phyloP scores from a whole-genome alignment of 2,113 vertebrate genomes.

The Xerus inauris region DNA sequence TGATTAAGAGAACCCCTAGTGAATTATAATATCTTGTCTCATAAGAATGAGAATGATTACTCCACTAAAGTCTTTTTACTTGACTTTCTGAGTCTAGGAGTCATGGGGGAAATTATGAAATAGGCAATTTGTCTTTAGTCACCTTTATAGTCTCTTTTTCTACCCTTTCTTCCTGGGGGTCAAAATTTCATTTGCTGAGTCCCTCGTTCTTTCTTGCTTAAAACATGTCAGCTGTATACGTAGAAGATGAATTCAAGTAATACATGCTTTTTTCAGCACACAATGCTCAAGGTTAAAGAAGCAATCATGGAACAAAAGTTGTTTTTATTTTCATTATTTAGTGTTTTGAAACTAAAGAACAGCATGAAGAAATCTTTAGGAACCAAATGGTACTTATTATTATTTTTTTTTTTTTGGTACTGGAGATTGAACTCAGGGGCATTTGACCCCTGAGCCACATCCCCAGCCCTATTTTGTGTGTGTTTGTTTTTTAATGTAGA shows the following conservation, averaged over 20 bases:
- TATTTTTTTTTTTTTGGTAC: too few species aligned
- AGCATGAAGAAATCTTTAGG: neutral
- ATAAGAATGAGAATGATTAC: constrained; percentile 40
- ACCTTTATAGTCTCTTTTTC: neutral
- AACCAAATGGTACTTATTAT: too few species aligned
- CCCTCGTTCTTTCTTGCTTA: neutral
- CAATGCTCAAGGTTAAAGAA: neutral
- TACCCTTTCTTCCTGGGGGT: neutral
- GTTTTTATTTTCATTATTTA: neutral
- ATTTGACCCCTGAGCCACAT: too few species aligned
- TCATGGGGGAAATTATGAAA: neutral
- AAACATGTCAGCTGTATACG: neutral
- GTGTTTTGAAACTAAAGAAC: neutral
- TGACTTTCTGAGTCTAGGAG: constrained; percentile 46
- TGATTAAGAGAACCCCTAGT: constrained; percentile 60
- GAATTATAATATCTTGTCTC: constrained; percentile 54
- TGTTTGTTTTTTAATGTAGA: too few species aligned
- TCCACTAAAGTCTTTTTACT: constrained; percentile 17
- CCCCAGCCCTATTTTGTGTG: too few species aligned
- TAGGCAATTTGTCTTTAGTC: neutral
- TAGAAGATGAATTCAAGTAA: neutral
- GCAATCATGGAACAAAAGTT: neutral
- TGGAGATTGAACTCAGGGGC: too few species aligned
- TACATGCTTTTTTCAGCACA: neutral
- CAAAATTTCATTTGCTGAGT: neutral